Evolutionary conservation across 2,113 vertebrate genomes (phyloP), one percentile per base, ranked within the genome.

Genomic region (Carlito syrichta): DNA sequence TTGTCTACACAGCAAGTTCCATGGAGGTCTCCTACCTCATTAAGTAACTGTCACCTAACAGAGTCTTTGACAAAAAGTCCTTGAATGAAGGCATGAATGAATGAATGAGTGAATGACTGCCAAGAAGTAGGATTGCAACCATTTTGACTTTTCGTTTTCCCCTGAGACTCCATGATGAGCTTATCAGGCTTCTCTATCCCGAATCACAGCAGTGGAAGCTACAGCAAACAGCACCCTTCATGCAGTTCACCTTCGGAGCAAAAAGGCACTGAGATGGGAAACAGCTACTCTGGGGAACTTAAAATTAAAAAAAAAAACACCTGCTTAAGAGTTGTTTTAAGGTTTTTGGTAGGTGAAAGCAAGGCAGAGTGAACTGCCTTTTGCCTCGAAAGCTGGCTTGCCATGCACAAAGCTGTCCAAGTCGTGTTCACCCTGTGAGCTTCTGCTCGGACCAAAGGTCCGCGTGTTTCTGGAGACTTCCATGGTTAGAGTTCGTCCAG

Each of bases 261-360:
- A 63, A 43, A 93, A 93, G 58, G 54, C 73, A 56, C 40, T 45
- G 30, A 88, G 62, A 52, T 94, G 84, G 27, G 94, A 97, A 98
- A 96, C 27, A 19, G 5, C 74, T 79, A 71, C 54, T 48, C 76
- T 7, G 23, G 14, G 90, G 58, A 58, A n/a, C 63, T 35, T 66
- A 66, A 8, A 16, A 35, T 66, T 66, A 32, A 66, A n/a, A 30
- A n/a, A 35, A 66, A 13, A 35, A 66, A 77, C 30, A 96, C 56
- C 22, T 25, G 12, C 78, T 95, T 93, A 43, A 69, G 40, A 58
- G 27, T 88, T 69, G 25, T 88, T 89, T 91, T 66, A 17, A 93
- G 48, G 35, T 52, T 91, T 94, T 89, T 56, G 54, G 38, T 58
- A 68, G 14, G 6, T 12, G 62, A 86, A 74, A 86, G 94, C 23